phyloP scores from a whole-genome alignment of 2,113 vertebrate species.

The Nestor notabilis region DNA sequence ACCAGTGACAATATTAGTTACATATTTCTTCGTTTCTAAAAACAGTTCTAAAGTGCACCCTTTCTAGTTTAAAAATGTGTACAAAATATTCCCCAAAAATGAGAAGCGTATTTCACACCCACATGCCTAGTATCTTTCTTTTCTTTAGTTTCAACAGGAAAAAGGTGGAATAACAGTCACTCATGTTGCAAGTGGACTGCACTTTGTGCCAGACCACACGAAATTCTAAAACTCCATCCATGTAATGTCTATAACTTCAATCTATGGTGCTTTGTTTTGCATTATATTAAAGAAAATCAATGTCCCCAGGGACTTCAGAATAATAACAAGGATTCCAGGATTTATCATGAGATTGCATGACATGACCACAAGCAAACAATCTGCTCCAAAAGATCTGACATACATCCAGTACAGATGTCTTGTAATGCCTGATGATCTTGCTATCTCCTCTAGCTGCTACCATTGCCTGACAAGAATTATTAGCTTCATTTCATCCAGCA shows the following conservation, averaged over 20 bases:
- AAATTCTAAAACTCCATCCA: background rate
- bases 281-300: background rate
- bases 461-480: slow-evolving; percentile 3
- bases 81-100: background rate
- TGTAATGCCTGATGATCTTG: background rate
- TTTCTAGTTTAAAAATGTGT: background rate
- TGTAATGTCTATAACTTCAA: background rate
- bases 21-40: background rate
- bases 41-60: background rate
- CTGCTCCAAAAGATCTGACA: background rate
- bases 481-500: background rate
- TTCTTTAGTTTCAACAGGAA: background rate
- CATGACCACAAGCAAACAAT: background rate
- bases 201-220: background rate
- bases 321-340: background rate
- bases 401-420: background rate
- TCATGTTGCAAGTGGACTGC: background rate
- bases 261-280: background rate
- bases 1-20: background rate
- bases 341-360: background rate
- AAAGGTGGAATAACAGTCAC: background rate
- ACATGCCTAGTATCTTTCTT: background rate
- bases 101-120: background rate
- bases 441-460: background rate
- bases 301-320: background rate